phyloP scores from a whole-genome alignment of 2,113 vertebrate species.

The Labeo rohita region DNA sequence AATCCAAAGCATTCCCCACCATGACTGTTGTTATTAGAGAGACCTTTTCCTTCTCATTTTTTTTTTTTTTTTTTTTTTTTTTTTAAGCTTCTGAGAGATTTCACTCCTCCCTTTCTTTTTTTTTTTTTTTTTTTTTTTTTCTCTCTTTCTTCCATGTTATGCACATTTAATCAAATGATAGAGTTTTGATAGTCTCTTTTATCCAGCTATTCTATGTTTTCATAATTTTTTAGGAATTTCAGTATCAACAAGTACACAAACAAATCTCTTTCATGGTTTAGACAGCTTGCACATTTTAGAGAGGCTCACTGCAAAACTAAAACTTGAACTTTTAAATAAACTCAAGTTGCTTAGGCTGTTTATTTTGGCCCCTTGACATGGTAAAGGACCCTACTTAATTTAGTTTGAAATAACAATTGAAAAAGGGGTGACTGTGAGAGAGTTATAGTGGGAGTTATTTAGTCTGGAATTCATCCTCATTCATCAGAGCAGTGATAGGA shows the following conservation, averaged over 20 bases:
- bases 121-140: background rate
- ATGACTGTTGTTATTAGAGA: slow-evolving; percentile 4
- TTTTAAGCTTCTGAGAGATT: background rate
- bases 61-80: too few relatives aligned
- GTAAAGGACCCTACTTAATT: background rate
- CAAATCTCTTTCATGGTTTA: background rate
- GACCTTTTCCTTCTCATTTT: slow-evolving; percentile 35
- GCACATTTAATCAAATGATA: background rate
- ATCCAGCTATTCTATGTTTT: background rate
- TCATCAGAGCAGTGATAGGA: slow-evolving; percentile 19
- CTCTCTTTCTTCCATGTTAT: background rate
- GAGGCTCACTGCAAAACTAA: background rate
- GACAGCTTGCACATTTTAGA: background rate
- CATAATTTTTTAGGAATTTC: background rate
- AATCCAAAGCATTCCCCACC: slow-evolving; percentile 50
- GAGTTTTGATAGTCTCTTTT: background rate
- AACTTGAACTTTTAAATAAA: slow-evolving; percentile 10
- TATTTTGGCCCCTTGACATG: background rate
- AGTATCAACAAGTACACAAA: background rate
- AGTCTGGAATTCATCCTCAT: slow-evolving; percentile 24
- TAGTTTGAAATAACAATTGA: slow-evolving; percentile 12
- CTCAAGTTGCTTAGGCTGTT: background rate
- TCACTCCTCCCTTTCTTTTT: background rate
- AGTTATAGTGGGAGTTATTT: slow-evolving; percentile 9
- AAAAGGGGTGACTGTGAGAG: slow-evolving; percentile 9